A percentile compares a stretch with the other conserved stretches of the same genome.
Evolutionary conservation across 1,140 invertebrate genomes (phyloP).

Genomic region (Melanaphis sacchari): DNA sequence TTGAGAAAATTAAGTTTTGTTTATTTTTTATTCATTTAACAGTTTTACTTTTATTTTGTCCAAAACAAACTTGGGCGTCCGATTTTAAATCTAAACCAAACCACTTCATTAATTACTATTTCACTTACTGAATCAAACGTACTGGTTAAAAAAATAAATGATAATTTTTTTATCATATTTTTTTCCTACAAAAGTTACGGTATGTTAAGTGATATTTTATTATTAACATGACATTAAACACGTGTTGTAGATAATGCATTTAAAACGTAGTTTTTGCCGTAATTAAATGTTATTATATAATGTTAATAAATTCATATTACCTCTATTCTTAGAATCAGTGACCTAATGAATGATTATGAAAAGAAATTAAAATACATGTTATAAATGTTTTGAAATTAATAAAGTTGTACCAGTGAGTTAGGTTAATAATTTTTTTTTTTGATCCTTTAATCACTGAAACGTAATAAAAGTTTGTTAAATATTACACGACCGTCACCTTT

Average conservation of each 20-base stretch:
- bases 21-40: background rate
- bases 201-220: background rate
- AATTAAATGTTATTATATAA: background rate
- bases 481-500: background rate
- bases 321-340: background rate
- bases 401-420: background rate
- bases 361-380: background rate
- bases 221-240: background rate
- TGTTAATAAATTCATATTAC: background rate
- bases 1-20: background rate
- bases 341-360: background rate
- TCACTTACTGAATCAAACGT: background rate
- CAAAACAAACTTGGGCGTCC: no score
- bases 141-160: background rate
- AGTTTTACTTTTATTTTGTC: no score
- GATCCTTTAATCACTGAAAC: background rate
- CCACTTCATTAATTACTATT: background rate
- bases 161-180: background rate
- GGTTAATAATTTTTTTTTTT: background rate
- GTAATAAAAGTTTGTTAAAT: conserved; percentile 9
- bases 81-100: background rate
- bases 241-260: background rate
- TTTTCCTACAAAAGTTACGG: background rate
- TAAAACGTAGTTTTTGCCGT: background rate
- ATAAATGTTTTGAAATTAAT: background rate